Base-by-base conservation (phyloP, 2,113 vertebrate genomes). In the Mus spicilegus region DNA sequence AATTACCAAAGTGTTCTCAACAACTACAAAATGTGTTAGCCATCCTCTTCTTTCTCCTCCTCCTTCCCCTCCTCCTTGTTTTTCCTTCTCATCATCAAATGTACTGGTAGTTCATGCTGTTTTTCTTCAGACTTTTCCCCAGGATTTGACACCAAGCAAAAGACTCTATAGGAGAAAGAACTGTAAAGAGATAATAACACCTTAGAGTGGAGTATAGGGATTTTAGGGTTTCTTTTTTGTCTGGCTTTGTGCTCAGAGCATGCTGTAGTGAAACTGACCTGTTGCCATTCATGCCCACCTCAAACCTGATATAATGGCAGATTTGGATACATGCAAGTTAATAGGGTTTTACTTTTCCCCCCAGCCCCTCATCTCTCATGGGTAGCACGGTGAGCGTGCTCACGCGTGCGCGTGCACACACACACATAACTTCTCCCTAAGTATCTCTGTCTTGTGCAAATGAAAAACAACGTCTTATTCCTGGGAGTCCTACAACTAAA, bases 61-160 rank as follows among this genome's bases (percentile, higher is more conserved):
- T 61, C 51, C 9, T 39, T 28, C n/a, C 14, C 17, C n/a, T 16
- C 12, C 82, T 7, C 3, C 22, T 5, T 39, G 5, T 24, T 6
- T 33, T 1, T 65, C 22, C 19, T 36, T 14, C 5, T 51, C 51
- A 5, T 39, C 16, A 13, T 17, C 24, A 4, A 76, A 2, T 28
- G 9, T 42, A 26, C 46, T 3, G 16, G 2, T 17, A 39, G 36
- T 24, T 82, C 13, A 16, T 61, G 36, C 73, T 85, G 14, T 1
- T 61, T 17, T 51, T 67, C 7, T 80, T 89, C 61, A 12, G 30
- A 26, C 58, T 13, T 61, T 5, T 17, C 30, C 81, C 49, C 76
- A 76, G 20, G 46, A 61, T 96, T 93, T 92, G 39, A 9, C 36
- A 65, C 58, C 3, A 56, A 76, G 63, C 70, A 80, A 51, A 87